These are phyloP conservation scores for Drosophila simulans DNA, from an alignment of 1,140 invertebrate genomes.

Conservation along the genomic window DNA sequence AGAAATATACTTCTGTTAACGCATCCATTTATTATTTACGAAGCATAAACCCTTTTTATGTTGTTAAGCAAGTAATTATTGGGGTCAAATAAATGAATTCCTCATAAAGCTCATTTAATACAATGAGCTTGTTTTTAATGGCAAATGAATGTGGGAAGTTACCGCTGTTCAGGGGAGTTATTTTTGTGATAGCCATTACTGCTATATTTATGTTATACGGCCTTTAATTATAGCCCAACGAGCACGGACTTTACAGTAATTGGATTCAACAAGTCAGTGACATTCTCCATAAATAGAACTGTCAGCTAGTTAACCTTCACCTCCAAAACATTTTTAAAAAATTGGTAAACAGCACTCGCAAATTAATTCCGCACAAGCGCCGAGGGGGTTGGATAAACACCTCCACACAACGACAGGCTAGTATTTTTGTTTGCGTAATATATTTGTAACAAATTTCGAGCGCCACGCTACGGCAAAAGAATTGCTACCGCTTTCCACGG, in stretches of 20 bases:
- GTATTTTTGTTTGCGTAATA: conserved; percentile 49
- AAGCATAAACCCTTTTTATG: not conserved
- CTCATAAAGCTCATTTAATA: not conserved
- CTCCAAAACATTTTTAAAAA: conserved; percentile 12
- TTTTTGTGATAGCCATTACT: not conserved
- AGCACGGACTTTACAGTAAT: conserved; percentile 9
- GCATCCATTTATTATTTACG: not conserved
- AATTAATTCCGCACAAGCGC: conserved; percentile 15
- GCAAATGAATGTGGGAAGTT: not conserved
- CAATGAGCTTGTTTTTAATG: not conserved
- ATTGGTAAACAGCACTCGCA: conserved; percentile 19
- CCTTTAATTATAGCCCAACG: conserved; percentile 1
- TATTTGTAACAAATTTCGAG: conserved; percentile 39
- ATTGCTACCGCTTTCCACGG: conserved; percentile 13
- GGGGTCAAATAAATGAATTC: not conserved
- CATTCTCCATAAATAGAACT: conserved; percentile 21
- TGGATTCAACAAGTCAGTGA: conserved; percentile 30
- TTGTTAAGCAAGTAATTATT: not conserved
- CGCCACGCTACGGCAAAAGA: conserved; percentile 45
- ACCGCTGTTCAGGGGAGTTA: not conserved
- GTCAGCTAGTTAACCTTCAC: conserved; percentile 1
- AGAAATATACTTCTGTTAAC: not conserved
- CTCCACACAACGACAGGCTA: not conserved
- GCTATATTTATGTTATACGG: not conserved
- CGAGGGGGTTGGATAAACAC: conserved; percentile 27